Conservation (phyloP, 2,888 invertebrate genomes). For the Drosophila lutescens region DNA sequence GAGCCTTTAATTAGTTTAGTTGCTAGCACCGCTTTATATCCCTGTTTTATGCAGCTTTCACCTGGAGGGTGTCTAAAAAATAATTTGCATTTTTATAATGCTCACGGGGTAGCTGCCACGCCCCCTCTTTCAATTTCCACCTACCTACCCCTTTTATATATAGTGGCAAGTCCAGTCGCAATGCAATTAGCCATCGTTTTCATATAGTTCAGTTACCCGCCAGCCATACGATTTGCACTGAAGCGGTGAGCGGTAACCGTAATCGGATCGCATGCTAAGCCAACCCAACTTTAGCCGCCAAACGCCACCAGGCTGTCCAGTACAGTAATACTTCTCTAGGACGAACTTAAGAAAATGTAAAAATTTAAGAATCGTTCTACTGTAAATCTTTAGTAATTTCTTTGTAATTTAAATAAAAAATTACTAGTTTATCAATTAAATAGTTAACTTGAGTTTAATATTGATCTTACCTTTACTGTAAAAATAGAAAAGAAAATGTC, state of each 20-base stretch:
- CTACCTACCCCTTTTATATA: background rate
- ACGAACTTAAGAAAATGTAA: background rate
- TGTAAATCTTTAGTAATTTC: too few relatives aligned
- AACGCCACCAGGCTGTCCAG: background rate
- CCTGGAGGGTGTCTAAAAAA: slow-evolving; percentile 18
- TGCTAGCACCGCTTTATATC: background rate
- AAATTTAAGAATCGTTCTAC: too few relatives aligned
- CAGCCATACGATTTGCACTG: slow-evolving; percentile 54
- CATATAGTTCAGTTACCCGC: slow-evolving; percentile 50
- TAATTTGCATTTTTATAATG: slow-evolving; percentile 24
- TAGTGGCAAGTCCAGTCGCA: slow-evolving; percentile 31
- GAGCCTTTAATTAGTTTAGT: background rate
- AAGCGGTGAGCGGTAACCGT: slow-evolving; percentile 59
- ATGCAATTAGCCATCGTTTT: slow-evolving; percentile 46
- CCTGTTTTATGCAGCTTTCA: slow-evolving; percentile 18
- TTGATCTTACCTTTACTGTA: too few relatives aligned
- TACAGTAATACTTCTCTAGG: background rate
- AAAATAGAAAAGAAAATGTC: too few relatives aligned
- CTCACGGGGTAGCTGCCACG: slow-evolving; percentile 12
- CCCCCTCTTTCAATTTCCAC: background rate
- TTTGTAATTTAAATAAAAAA: too few relatives aligned
- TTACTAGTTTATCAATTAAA: too few relatives aligned
- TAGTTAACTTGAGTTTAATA: too few relatives aligned
- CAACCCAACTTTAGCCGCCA: slow-evolving; percentile 46
- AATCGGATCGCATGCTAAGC: slow-evolving; percentile 77